phyloP scores from a whole-genome alignment of 2,797 vertebrate species.

The Benthosema pterotum region DNA sequence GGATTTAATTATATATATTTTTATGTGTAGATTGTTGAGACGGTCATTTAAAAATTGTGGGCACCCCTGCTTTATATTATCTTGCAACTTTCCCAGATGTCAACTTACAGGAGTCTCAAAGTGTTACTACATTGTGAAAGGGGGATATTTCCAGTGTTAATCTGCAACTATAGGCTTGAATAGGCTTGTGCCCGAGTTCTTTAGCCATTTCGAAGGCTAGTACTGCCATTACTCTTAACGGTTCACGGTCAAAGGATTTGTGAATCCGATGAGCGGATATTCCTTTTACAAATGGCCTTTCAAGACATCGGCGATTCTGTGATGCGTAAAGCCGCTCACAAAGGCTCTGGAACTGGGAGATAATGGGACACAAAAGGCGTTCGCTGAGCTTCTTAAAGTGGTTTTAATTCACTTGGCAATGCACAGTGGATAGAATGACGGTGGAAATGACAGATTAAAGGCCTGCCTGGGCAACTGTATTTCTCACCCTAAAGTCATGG shows the following conservation, averaged over 20 bases:
- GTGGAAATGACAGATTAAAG: slow-evolving; percentile 69
- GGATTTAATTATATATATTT: too few relatives aligned
- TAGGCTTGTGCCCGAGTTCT: slow-evolving; percentile 20
- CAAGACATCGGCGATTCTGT: slow-evolving; percentile 63
- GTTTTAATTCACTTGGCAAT: slow-evolving; percentile 72
- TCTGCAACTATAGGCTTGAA: neutral
- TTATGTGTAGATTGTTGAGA: too few relatives aligned
- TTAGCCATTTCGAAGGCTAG: slow-evolving; percentile 38
- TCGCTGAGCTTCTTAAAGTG: slow-evolving; percentile 73
- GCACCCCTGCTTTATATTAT: neutral
- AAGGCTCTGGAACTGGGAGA: slow-evolving; percentile 71
- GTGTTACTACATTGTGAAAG: neutral
- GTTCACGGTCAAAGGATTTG: slow-evolving; percentile 42
- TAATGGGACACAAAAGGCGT: slow-evolving; percentile 72
- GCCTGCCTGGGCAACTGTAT: slow-evolving; percentile 62
- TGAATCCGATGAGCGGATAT: slow-evolving; percentile 70
- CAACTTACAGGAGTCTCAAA: neutral
- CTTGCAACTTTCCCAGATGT: neutral
- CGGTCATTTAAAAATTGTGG: too few relatives aligned
- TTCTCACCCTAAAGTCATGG: slow-evolving; percentile 57
- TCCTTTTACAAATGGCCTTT: slow-evolving; percentile 71
- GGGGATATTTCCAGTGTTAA: neutral
- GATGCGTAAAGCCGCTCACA: slow-evolving; percentile 69
- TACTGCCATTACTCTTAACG: slow-evolving; percentile 31
- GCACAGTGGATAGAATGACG: slow-evolving; percentile 68